A percentile compares a stretch with the other conserved stretches of the same genome.
Conservation (phyloP, 2,888 invertebrate species). For the Plebejus argus region DNA sequence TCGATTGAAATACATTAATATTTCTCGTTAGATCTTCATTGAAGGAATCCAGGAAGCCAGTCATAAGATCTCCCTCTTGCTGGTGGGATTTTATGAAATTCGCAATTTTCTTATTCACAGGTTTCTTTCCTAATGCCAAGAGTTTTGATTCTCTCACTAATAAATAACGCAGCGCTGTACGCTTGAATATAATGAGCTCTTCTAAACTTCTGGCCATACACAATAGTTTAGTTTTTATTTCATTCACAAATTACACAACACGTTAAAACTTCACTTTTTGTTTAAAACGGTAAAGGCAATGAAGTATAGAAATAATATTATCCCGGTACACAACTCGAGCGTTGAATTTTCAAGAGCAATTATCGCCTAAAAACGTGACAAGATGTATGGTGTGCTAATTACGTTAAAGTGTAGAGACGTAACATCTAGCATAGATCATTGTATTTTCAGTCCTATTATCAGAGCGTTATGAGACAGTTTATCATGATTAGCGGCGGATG, state of each 20-base stretch:
- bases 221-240: not conserved
- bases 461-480: not conserved
- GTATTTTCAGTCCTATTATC: constrained; percentile 9
- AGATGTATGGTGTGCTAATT: constrained; percentile 48
- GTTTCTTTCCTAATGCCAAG: constrained; percentile 59
- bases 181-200: constrained; percentile 62
- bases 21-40: constrained; percentile 68
- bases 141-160: constrained; percentile 62
- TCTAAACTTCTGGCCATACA: constrained; percentile 68
- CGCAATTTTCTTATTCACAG: constrained; percentile 66
- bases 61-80: constrained; percentile 55
- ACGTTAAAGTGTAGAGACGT: constrained; percentile 22
- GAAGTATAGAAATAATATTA: constrained; percentile 3
- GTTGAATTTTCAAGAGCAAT: constrained; percentile 59
- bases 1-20: constrained; percentile 59
- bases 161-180: constrained; percentile 59
- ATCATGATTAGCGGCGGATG: not conserved
- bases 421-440: constrained; percentile 1
- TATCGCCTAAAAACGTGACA: constrained; percentile 49
- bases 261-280: constrained; percentile 11
- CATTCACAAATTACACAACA: not conserved
- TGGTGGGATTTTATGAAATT: constrained; percentile 56
- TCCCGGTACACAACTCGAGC: constrained; percentile 34
- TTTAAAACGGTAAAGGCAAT: constrained; percentile 1
- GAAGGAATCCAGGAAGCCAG: constrained; percentile 58